These are phyloP conservation scores for Hypothenemus hampei DNA, from an alignment of 1,140 invertebrate species.

Conservation along the genomic window DNA sequence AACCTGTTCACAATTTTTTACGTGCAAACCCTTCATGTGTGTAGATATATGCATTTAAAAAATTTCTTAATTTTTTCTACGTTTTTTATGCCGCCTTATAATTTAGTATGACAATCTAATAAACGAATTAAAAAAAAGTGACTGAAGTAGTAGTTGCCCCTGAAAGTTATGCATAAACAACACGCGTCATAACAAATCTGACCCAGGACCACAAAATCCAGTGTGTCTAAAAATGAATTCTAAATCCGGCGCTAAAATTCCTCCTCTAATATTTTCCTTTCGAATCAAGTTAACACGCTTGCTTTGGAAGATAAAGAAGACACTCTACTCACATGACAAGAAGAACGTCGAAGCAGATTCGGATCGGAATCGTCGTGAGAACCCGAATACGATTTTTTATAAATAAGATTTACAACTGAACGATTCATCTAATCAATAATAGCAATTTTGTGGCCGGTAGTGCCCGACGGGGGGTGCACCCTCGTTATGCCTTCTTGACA, in stretches of 20 bases:
- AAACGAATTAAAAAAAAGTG: too few relatives aligned
- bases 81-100: too few relatives aligned
- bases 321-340: neutral
- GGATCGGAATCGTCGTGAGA: constrained; percentile 10
- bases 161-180: neutral
- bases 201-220: neutral
- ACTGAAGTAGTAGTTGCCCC: too few relatives aligned
- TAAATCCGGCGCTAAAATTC: neutral
- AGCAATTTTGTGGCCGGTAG: constrained; percentile 31
- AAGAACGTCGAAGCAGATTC: constrained; percentile 4
- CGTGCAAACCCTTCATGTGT: too few relatives aligned
- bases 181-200: neutral
- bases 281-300: neutral
- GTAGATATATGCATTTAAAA: too few relatives aligned
- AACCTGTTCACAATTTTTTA: too few relatives aligned
- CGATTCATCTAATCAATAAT: constrained; percentile 33
- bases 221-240: neutral
- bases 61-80: too few relatives aligned
- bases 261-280: neutral
- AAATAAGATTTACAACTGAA: constrained; percentile 23
- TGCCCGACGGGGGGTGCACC: constrained; percentile 30
- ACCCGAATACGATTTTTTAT: constrained; percentile 11
- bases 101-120: too few relatives aligned
- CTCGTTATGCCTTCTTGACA: constrained; percentile 32
- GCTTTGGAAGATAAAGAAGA: neutral